These are phyloP conservation scores for Drosophila macrospina DNA, from an alignment of 2,888 invertebrate genomes.

Conservation along the genomic window DNA sequence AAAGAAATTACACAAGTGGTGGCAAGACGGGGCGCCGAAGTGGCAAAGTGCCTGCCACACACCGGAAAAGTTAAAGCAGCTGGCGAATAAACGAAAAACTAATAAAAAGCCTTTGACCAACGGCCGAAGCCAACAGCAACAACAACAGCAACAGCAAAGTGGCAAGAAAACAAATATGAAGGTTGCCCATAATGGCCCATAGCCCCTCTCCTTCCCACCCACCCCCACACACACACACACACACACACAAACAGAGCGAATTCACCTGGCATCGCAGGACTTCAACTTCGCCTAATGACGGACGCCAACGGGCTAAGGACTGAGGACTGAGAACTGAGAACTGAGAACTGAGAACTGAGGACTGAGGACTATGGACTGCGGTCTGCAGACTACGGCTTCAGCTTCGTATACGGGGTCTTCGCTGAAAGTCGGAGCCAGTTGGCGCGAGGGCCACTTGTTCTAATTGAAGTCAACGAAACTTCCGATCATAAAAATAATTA, in stretches of 20 bases:
- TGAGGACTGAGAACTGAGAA: slow-evolving; percentile 9
- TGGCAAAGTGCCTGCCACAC: slow-evolving; percentile 35
- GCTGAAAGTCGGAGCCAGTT: background rate
- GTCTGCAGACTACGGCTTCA: slow-evolving; percentile 13
- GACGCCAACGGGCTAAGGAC: slow-evolving; percentile 10
- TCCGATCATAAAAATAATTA: slow-evolving; percentile 77
- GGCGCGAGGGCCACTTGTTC: slow-evolving; percentile 55
- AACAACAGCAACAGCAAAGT: slow-evolving; percentile 16
- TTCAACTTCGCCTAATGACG: slow-evolving; percentile 35
- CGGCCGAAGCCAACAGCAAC: slow-evolving; percentile 28
- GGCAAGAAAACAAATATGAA: slow-evolving; percentile 36
- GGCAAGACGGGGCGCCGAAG: slow-evolving; percentile 1
- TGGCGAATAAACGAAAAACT: slow-evolving; percentile 79
- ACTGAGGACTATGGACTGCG: slow-evolving; percentile 10
- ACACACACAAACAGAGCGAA: background rate
- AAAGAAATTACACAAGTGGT: slow-evolving; percentile 74
- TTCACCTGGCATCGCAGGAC: slow-evolving; percentile 35
- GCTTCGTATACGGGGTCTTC: background rate
- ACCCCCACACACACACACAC: background rate
- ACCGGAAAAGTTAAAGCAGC: slow-evolving; percentile 77
- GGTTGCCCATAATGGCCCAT: slow-evolving; percentile 48
- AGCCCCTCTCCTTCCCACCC: slow-evolving; percentile 2
- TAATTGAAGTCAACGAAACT: slow-evolving; percentile 77
- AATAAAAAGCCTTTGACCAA: slow-evolving; percentile 79
- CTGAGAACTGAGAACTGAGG: too few species aligned